Conservation (phyloP, 1,140 invertebrate genomes). For the Macrotrachela quadricornifera region DNA sequence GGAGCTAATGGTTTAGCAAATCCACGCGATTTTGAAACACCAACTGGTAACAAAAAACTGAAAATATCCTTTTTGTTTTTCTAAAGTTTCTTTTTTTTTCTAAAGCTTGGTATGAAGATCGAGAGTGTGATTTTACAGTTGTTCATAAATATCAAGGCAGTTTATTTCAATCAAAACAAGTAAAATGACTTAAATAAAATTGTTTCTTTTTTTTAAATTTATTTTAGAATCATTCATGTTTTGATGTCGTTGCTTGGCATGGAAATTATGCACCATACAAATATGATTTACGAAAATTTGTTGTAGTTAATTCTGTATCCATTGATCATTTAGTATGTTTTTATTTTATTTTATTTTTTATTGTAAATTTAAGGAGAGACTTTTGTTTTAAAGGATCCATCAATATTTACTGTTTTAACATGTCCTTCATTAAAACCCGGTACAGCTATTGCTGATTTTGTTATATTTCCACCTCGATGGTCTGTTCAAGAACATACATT, state of each 20-base stretch:
- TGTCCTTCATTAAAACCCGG: conserved; percentile 69
- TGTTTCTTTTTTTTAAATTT: too few species aligned
- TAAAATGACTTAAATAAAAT: too few species aligned
- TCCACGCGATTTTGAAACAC: conserved; percentile 75
- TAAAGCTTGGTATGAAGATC: conserved; percentile 41
- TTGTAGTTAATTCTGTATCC: conserved; percentile 82
- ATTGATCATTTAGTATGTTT: conserved; percentile 80
- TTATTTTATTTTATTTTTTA: background rate
- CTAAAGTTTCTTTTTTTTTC: too few species aligned
- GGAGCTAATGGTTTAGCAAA: conserved; percentile 88
- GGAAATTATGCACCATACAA: conserved; percentile 96
- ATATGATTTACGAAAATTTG: conserved; percentile 73
- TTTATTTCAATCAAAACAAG: conserved; percentile 49
- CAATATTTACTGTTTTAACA: conserved; percentile 90
- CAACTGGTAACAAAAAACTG: conserved; percentile 20
- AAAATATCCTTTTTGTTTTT: too few species aligned
- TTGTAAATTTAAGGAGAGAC: background rate
- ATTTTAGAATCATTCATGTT: conserved; percentile 59
- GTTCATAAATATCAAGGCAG: conserved; percentile 71
- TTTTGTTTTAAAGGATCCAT: conserved; percentile 55
- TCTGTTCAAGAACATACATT: conserved; percentile 87
- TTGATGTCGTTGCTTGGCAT: conserved; percentile 97
- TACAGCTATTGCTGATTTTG: conserved; percentile 87
- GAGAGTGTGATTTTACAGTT: conserved; percentile 45
- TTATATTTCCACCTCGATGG: conserved; percentile 94